phyloP scores from a whole-genome alignment of 1,140 invertebrate genomes.

The Drosophila sucinea region DNA sequence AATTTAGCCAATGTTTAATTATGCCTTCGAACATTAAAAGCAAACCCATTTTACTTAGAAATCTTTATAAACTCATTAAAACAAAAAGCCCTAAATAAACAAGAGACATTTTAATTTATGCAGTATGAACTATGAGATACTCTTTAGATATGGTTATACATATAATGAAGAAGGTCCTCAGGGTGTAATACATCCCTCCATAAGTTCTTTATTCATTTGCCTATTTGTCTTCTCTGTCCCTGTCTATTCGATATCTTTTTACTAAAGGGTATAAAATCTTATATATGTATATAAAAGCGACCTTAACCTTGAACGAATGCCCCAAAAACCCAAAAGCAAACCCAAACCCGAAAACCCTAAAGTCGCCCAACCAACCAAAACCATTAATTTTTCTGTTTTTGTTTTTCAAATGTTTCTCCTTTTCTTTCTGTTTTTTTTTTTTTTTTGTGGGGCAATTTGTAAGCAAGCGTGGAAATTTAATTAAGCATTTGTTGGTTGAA shows the following conservation, averaged over 20 bases:
- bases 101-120: neutral
- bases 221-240: neutral
- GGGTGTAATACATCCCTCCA: too few species aligned
- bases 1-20: conserved; percentile 1
- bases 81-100: conserved; percentile 5
- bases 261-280: conserved; percentile 7
- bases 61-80: conserved; percentile 1
- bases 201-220: neutral
- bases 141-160: neutral
- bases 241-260: neutral
- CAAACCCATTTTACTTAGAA: neutral
- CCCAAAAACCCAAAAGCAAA: conserved; percentile 12
- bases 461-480: conserved; percentile 47
- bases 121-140: neutral
- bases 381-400: conserved; percentile 52
- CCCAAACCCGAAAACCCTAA: conserved; percentile 29
- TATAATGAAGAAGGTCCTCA: too few species aligned
- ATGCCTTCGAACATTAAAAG: neutral
- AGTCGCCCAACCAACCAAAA: conserved; percentile 38
- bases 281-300: conserved; percentile 17
- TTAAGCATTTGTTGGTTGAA: conserved; percentile 38
- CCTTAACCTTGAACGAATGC: conserved; percentile 48
- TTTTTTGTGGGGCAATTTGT: conserved; percentile 34
- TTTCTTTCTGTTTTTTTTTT: neutral
- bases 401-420: conserved; percentile 6